Percentiles rank a stretch among this genome's conserved stretches.
phyloP scores from a whole-genome alignment of 1,140 invertebrate genomes.

The Rhopalosiphum padi region DNA sequence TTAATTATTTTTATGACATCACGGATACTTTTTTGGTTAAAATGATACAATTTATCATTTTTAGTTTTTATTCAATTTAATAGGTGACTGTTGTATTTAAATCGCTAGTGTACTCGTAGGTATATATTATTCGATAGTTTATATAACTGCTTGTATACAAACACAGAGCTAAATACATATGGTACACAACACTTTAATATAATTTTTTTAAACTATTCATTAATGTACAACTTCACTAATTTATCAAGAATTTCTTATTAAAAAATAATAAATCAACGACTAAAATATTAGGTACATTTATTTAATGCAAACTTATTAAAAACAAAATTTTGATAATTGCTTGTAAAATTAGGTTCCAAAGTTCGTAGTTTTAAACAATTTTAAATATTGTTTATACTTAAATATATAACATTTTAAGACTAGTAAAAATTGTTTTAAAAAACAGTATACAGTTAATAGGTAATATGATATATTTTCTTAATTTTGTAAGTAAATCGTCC shows the following conservation, averaged over 20 bases:
- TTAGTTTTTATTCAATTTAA: not conserved
- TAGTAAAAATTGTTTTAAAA: not conserved
- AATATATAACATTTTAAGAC: not conserved
- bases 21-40: not conserved
- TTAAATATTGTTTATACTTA: not conserved
- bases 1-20: not conserved
- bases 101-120: not conserved
- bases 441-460: not conserved
- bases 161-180: constrained; percentile 35
- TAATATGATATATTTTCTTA: not conserved
- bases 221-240: not conserved
- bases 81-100: not conserved
- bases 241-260: constrained; percentile 7
- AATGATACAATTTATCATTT: constrained; percentile 1
- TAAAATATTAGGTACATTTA: not conserved
- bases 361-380: not conserved
- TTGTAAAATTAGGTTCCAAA: not conserved
- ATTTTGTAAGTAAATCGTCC: not conserved
- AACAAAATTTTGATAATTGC: not conserved
- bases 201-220: not conserved
- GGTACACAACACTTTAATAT: constrained; percentile 28
- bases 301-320: not conserved
- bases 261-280: not conserved
- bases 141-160: constrained; percentile 24
- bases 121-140: not conserved